Base-by-base conservation (phyloP, 2,888 invertebrate species). In the Philaethria dido region DNA sequence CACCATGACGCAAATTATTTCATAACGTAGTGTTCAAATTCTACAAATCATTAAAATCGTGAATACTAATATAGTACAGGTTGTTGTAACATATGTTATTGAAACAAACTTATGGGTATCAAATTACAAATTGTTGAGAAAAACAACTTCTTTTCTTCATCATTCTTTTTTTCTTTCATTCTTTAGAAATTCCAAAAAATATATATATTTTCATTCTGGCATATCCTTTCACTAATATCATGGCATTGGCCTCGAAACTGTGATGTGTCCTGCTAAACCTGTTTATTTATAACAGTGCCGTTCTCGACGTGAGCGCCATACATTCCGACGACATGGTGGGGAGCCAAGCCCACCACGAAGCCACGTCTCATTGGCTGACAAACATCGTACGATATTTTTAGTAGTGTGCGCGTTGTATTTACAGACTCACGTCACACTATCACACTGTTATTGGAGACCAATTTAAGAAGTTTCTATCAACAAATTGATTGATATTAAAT, bases 261-360 rank as follows among this genome's bases (percentile, higher is more conserved):
- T 79, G 77, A 77, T 82, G 81, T 80, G 82, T 80, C 74, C 69
- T 69, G 73, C 85, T 82, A 80, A 85, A 87, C 89, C 86, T 84
- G 90, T 90, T 90, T 91, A 92, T 90, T 92, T 91, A 89, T 90
- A 91, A 84, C 89, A 85, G 85, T 85, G 87, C 86, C 85, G 84
- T 86, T 90, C 87, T 86, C 79, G 85, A 84, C 86, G 61, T 60
- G 64, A 66, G 22, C 57, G 84, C 78, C 79, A 82, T 82, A 82
- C 91, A 91, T 91, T 88, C 92, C 90, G 74, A 79, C 75, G 83
- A 69, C 77, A 74, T 85, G 81, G 89, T 86, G 90, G 92, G 90
- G 88, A 83, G 92, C 76, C 93, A 88, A 92, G 93, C 93, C 93
- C 93, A 92, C 92, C 81, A 81, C 83, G 82, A 78, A 73, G 78